Evolutionary conservation across 2,797 vertebrate species (phyloP), one percentile per base, ranked within the genome.

Genomic region (Iguana delicatissima): DNA sequence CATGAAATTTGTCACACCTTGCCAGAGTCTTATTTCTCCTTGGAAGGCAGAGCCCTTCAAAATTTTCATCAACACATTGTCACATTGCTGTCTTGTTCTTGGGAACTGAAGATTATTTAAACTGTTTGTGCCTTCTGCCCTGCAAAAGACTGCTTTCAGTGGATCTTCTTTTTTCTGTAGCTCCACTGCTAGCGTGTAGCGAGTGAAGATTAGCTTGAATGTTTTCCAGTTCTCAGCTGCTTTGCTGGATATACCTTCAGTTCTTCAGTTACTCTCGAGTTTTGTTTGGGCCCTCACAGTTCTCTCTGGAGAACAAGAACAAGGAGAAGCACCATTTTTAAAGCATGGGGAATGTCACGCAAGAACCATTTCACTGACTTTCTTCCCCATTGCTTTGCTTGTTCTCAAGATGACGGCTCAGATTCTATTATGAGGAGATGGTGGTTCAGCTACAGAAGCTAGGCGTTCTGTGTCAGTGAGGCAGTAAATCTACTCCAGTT

Each of bases 41-140:
- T 80, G 16, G n/a, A 89, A 85, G 24, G 46, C 50, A 64, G 46
- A 79, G 55, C 12, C 80, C 64, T 72, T 89, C 74, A 69, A 80
- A 79, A 35, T 69, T 79, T 26, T 85, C 18, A 55, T 72, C 32
- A 50, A 29, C 76, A 16, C 9, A 64, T 35, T 24, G 35, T 16
- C 26, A 42, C 16, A 32, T 57, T 42, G 12, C 24, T 35, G 10
- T 67, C 79, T n/a, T 38, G 7, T 84, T 77, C 59, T 5, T 64
- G 74, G 85, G 42, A 55, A 42, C 59, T 57, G 16, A 73, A 80
- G 84, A 85, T 32, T 52, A 52, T 38, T 38, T 32, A 38, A n/a
- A n/a, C 46, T 22, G n/a, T 80, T 89, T 80, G 57, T 67, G 22
- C 32, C 22, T 32, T n/a, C 16, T 80, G 14, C 62, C 76, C 62